Base-by-base conservation (phyloP, 2,113 vertebrate genomes). In the Esox niger region DNA sequence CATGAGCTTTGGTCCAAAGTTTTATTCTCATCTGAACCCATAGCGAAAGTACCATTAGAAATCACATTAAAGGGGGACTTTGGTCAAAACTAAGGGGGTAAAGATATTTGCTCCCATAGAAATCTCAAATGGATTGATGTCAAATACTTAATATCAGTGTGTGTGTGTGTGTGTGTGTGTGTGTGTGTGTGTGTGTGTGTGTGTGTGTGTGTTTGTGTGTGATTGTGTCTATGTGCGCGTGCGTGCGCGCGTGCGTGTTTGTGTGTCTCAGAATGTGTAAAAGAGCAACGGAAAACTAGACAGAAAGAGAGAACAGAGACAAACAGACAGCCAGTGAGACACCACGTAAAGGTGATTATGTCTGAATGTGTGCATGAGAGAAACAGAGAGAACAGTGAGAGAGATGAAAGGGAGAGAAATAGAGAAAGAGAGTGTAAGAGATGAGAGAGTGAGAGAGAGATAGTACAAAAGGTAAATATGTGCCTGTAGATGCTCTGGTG, bases 281-380 rank as follows among this genome's bases (percentile, higher is more conserved):
- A 43, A 21, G 27, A 11, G 38, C 3, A 2, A 6, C 6, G 2
- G 25, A 49, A 29, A 62, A 21, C 8, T n/a, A n/a, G n/a, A n/a
- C n/a, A n/a, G n/a, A n/a, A n/a, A n/a, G n/a, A n/a, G n/a, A n/a
- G n/a, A n/a, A n/a, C n/a, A n/a, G n/a, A n/a, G n/a, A n/a, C n/a
- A n/a, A n/a, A 62, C 29, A 32, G 58, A 47, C 27, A 62, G 59
- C 43, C 21, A 64, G 35, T 17, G 35, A 46, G 62, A 64, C n/a
- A n/a, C n/a, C n/a, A n/a, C n/a, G n/a, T n/a, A n/a, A n/a, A n/a
- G n/a, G n/a, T n/a, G n/a, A n/a, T n/a, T n/a, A n/a, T n/a, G n/a
- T n/a, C n/a, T 38, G 35, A 5, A 38, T 38, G 35, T 11, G 35
- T 38, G 35, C 35, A 11, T 7, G 38, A 3, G 62, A 21, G 27